Evolutionary conservation across 2,888 invertebrate species (phyloP), one percentile per base, ranked within the genome.

Genomic region (Cetonia aurata): DNA sequence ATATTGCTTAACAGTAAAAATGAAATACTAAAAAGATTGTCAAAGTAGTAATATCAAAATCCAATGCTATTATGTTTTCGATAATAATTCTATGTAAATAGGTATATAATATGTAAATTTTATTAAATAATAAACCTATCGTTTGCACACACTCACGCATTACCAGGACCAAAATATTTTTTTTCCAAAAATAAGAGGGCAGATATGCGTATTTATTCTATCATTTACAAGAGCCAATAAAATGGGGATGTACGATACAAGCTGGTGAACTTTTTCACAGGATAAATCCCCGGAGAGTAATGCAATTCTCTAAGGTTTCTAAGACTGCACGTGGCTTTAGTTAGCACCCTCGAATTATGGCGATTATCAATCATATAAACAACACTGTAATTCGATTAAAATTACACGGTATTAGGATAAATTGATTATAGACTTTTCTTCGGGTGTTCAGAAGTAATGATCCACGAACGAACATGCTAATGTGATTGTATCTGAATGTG

Each of bases 301-400:
- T 74, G 71, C 72, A 71, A 71, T 66, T 71, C 72, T 73, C 74
- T 13, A 19, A 71, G 76, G 74, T 44, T 17, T 53, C 19, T 33
- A 53, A 65, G 50, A 44, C 50, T 67, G 72, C 80, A 81, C 82
- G 82, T 82, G 82, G 79, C 76, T 77, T 80, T 76, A 78, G 74
- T 79, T 77, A 77, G 75, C 79, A 73, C 80, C 79, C 78, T 69
- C 74, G 77, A 77, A 79, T 79, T 78, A 77, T 72, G 73, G 76
- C 72, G 71, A 79, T 81, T 81, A 83, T 83, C 83, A 82, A 83
- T 83, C 83, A 82, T 79, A 78, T 77, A 80, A 80, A 80, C 80
- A 81, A 79, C 76, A 71, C 65, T 74, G 71, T 81, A 82, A 83
- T 81, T 79, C 74, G 80, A 83, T 83, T 82, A 81, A 56, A 73